Evolutionary conservation across 2,113 vertebrate genomes (phyloP).

Genomic region (Thryonomys swinderianus): DNA sequence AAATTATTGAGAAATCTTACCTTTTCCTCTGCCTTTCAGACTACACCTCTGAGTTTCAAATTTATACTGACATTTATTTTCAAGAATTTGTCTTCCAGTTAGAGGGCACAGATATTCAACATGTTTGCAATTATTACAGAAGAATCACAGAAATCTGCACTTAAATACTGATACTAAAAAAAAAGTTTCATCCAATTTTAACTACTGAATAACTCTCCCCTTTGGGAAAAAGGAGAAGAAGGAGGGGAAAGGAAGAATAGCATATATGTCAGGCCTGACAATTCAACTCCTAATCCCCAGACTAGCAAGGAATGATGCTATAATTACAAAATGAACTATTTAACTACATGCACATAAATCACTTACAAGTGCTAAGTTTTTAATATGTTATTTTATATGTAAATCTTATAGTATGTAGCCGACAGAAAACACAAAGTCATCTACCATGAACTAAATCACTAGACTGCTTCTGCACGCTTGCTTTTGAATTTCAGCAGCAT

Average conservation of each 20-base stretch:
- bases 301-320: not conserved
- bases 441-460: constrained; percentile 51
- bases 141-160: constrained; percentile 22
- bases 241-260: not conserved
- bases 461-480: constrained; percentile 54
- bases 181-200: not conserved
- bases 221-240: not conserved
- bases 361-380: constrained; percentile 45
- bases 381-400: constrained; percentile 27
- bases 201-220: not conserved
- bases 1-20: constrained; percentile 37
- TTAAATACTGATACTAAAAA: fast-evolving
- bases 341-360: constrained; percentile 24
- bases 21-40: constrained; percentile 30
- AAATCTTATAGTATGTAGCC: constrained; percentile 22
- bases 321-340: constrained; percentile 33
- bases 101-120: not conserved
- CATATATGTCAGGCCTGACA: not conserved
- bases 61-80: constrained; percentile 36
- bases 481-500: constrained; percentile 35
- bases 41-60: constrained; percentile 38
- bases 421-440: constrained; percentile 31
- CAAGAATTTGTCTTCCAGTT: constrained; percentile 43
- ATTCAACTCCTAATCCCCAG: not conserved
- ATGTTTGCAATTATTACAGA: not conserved